Percentiles rank a stretch among this genome's conserved stretches.
phyloP scores from a whole-genome alignment of 1,140 invertebrate genomes.

The Calliopsis andreniformis region DNA sequence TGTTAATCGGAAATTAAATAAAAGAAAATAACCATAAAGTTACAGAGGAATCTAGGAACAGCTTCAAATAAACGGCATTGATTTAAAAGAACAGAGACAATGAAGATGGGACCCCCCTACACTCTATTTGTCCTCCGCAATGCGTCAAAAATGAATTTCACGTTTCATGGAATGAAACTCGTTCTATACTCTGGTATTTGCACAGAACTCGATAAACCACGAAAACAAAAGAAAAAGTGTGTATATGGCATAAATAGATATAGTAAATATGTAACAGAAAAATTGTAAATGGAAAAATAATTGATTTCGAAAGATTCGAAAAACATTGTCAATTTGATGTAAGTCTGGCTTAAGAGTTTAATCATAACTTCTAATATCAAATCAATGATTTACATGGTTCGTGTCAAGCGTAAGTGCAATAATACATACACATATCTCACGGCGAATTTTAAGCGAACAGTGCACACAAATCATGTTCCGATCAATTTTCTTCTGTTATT shows the following conservation, averaged over 20 bases:
- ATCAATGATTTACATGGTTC: conserved; percentile 21
- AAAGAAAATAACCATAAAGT: no score
- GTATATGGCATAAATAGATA: no score
- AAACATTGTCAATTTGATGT: neutral
- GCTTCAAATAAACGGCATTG: neutral
- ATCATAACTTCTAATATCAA: conserved; percentile 10
- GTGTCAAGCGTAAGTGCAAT: conserved; percentile 4
- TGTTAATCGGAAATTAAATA: no score
- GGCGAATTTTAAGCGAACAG: conserved; percentile 26
- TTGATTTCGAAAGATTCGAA: no score
- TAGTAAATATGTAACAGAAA: no score
- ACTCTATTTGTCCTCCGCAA: neutral
- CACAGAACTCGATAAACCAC: no score
- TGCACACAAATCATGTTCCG: conserved; percentile 13
- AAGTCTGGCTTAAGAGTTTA: conserved; percentile 4
- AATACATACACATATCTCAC: no score
- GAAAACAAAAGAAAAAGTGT: no score
- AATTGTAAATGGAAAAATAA: no score
- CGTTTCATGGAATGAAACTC: neutral
- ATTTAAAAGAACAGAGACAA: neutral
- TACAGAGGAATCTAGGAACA: no score
- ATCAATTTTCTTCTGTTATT: conserved; percentile 18
- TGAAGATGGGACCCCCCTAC: neutral
- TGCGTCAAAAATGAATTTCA: neutral
- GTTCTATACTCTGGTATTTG: no score